Base-by-base conservation (phyloP, 2,113 vertebrate species). In the Perca schrenkii region DNA sequence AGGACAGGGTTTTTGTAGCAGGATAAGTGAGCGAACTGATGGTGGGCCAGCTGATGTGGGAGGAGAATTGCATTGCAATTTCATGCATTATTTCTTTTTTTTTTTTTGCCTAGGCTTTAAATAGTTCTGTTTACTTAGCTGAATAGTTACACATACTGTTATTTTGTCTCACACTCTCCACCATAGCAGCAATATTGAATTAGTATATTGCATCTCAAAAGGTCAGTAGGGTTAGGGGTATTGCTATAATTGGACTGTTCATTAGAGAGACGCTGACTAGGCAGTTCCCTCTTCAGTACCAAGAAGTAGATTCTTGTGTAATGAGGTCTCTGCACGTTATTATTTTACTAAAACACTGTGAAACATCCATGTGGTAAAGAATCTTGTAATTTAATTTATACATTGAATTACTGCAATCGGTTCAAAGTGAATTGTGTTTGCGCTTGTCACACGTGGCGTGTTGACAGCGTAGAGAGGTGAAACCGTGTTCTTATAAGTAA, bases 241-340 rank as follows among this genome's bases (percentile, higher is more conserved):
- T 76, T 36, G 63, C 80, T 79, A 52, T 79, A 84, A 90, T 86
- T 82, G n/a, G 83, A 74, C 49, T 62, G 67, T 81, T 89, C 72
- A 71, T 86, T 76, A 76, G 21, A 61, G 57, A 78, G 16, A 49
- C 7, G 82, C 84, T 86, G 77, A 80, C 50, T 0, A 11, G 17
- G 71, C 86, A 47, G 31, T 71, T 77, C 16, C 15, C 19, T 15
- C n/a, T 47, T 21, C 31, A 31, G 22, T 6, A 52, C 52, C 16
- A 77, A 36, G 62, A 79, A 84, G 40, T 28, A 57, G 60, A 79
- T 75, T 84, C 34, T 72, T 70, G 52, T n/a, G 6, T 77, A 81
- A 83, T 72, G 66, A 89, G 56, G n/a, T 31, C n/a, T 56, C 36
- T 71, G 25, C 67, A 61, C 12, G 61, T 68, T 63, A 53, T 78